These are phyloP conservation scores for Picathartes gymnocephalus DNA, from an alignment of 2,113 vertebrate genomes.

Conservation along the genomic window DNA sequence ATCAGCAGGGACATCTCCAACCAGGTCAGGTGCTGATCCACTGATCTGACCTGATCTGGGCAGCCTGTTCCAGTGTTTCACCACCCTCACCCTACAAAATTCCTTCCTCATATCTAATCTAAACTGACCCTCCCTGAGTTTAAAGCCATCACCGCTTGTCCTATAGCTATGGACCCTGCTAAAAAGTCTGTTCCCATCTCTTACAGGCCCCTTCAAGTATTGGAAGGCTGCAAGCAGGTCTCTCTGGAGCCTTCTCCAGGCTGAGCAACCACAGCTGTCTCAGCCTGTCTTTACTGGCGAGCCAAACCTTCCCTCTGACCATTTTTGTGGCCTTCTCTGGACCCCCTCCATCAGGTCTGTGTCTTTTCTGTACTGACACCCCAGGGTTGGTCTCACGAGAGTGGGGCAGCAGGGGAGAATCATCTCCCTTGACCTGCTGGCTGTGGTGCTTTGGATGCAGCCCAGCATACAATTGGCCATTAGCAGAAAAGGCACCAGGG, in stretches of 20 bases:
- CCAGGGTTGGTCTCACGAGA: too few relatives aligned
- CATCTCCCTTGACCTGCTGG: background rate
- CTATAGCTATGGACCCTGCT: fast-evolving
- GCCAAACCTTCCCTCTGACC: background rate
- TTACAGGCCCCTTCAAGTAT: background rate
- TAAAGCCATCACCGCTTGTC: background rate
- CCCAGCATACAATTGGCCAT: fast-evolving
- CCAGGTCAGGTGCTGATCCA: background rate
- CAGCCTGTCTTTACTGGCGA: too few relatives aligned
- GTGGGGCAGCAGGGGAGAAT: background rate
- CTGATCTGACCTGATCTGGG: background rate
- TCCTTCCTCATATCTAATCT: background rate
- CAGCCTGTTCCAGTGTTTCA: background rate
- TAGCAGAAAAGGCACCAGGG: background rate
- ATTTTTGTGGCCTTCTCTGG: background rate
- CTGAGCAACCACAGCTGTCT: background rate
- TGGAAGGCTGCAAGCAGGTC: background rate
- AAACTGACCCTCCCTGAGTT: background rate
- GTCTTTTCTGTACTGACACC: background rate
- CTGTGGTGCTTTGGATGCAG: background rate
- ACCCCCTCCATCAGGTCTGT: background rate
- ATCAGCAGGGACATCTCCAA: background rate
- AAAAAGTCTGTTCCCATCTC: background rate
- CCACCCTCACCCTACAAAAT: background rate
- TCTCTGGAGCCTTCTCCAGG: background rate